These are phyloP conservation scores for Agapostemon virescens DNA, from an alignment of 2,888 invertebrate genomes.

Conservation along the genomic window DNA sequence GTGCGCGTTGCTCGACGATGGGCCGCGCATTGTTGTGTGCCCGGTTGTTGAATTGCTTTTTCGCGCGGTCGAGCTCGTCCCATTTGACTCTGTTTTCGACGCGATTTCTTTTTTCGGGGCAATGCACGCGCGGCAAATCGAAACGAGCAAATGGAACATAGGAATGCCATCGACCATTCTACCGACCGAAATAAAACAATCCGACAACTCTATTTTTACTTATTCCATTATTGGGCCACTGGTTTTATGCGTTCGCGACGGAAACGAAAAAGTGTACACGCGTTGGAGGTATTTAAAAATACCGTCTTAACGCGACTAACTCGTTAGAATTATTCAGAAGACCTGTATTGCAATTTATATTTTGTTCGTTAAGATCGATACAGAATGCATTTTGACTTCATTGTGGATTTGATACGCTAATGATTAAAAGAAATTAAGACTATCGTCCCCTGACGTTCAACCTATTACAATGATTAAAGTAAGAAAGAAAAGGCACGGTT, in stretches of 20 bases:
- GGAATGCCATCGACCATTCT: neutral
- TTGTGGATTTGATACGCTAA: neutral
- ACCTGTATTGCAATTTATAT: neutral
- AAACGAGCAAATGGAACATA: neutral
- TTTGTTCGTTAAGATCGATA: neutral
- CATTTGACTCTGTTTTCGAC: slow-evolving; percentile 13
- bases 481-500: too few relatives aligned
- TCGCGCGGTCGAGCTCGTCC: slow-evolving; percentile 25
- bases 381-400: neutral
- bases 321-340: neutral
- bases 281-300: neutral
- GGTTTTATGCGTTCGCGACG: neutral
- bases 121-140: slow-evolving; percentile 2
- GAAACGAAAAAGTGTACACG: neutral
- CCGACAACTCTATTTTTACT: neutral
- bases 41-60: slow-evolving; percentile 23
- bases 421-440: too few relatives aligned
- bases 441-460: too few relatives aligned
- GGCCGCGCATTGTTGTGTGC: slow-evolving; percentile 31
- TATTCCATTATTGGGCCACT: neutral
- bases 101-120: slow-evolving; percentile 9
- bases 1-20: slow-evolving; percentile 12
- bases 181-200: neutral
- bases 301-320: neutral
- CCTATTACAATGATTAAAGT: too few relatives aligned